Percentiles rank a stretch among this genome's conserved stretches.
These are phyloP conservation scores for Ichneumon xanthorius DNA, from an alignment of 2,888 invertebrate genomes.

Conservation along the genomic window DNA sequence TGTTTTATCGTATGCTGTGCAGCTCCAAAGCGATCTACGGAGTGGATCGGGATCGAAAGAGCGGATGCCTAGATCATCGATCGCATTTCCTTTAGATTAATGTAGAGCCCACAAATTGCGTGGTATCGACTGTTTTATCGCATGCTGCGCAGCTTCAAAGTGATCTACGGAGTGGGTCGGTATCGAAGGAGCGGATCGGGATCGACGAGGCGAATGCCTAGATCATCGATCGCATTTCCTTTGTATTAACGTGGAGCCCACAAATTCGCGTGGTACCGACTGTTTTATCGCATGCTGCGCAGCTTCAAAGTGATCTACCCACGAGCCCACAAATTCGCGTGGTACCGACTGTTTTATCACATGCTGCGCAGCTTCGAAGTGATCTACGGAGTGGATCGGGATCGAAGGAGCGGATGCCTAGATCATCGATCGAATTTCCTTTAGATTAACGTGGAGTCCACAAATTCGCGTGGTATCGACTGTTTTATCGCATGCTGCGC, in stretches of 20 bases:
- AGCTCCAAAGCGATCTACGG: slow-evolving; percentile 18
- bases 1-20: neutral
- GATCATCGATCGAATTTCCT: neutral
- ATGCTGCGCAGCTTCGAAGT: neutral
- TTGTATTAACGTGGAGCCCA: neutral
- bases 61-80: slow-evolving; percentile 16
- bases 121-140: neutral
- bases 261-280: neutral
- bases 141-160: no score
- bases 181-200: slow-evolving; percentile 11
- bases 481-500: slow-evolving; percentile 4
- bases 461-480: neutral
- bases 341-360: slow-evolving; percentile 3
- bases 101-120: neutral
- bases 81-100: neutral
- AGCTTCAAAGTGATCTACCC: slow-evolving; percentile 23
- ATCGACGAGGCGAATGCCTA: slow-evolving; percentile 27
- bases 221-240: neutral
- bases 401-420: slow-evolving; percentile 22
- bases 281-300: slow-evolving; percentile 4
- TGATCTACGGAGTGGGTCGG: slow-evolving; percentile 13
- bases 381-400: slow-evolving; percentile 19
- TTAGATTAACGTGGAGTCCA: neutral
- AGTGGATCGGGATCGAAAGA: slow-evolving; percentile 1
- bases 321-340: neutral